A percentile compares a stretch with the other conserved stretches of the same genome.
phyloP scores from a whole-genome alignment of 2,113 vertebrate species.

The Rallus limicola region DNA sequence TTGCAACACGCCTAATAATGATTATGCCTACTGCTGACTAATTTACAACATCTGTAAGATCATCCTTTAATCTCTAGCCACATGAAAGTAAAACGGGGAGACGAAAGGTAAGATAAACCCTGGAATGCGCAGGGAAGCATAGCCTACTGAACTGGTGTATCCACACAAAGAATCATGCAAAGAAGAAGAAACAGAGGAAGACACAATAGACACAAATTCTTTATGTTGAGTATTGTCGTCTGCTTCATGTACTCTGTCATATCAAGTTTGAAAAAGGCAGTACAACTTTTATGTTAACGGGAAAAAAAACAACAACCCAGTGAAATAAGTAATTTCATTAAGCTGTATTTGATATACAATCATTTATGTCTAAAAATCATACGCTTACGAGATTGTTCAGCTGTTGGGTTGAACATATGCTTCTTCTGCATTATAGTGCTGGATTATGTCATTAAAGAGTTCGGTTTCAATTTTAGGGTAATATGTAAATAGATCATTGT shows the following conservation, averaged over 20 bases:
- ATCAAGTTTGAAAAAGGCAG: background rate
- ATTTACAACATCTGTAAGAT: conserved; percentile 78
- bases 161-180: conserved; percentile 13
- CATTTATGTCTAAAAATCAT: conserved; percentile 75
- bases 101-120: conserved; percentile 71
- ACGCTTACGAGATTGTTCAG: conserved; percentile 74
- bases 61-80: conserved; percentile 77
- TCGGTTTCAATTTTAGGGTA: conserved; percentile 84
- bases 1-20: conserved; percentile 72
- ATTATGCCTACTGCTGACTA: conserved; percentile 75
- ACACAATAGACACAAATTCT: background rate
- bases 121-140: conserved; percentile 39
- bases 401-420: conserved; percentile 77
- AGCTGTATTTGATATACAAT: conserved; percentile 41
- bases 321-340: conserved; percentile 48
- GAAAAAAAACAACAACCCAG: background rate
- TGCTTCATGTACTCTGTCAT: background rate
- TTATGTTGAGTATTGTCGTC: background rate
- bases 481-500: conserved; percentile 87
- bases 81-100: conserved; percentile 60
- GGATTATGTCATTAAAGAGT: conserved; percentile 85
- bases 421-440: conserved; percentile 68
- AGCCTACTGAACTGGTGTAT: conserved; percentile 52
- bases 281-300: conserved; percentile 5
- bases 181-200: background rate